phyloP scores from a whole-genome alignment of 2,888 invertebrate genomes.

The Spisula solida region DNA sequence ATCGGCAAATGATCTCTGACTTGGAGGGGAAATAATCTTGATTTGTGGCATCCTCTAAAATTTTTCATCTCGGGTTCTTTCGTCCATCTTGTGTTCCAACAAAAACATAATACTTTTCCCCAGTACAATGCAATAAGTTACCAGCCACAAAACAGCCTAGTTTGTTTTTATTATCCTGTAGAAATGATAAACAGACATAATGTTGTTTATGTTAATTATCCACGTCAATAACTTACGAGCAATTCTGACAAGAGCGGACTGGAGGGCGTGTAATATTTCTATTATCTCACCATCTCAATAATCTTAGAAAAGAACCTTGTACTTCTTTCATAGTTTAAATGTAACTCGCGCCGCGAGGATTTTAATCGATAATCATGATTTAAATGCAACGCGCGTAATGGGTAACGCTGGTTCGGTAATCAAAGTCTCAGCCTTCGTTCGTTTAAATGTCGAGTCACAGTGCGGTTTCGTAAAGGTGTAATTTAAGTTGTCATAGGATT shows the following conservation, averaged over 20 bases:
- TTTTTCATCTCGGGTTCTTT: too few species aligned
- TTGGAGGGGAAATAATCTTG: neutral
- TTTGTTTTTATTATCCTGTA: too few species aligned
- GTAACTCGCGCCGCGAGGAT: neutral
- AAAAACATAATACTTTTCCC: too few species aligned
- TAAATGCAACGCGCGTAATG: slow-evolving; percentile 1
- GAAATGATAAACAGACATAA: too few species aligned
- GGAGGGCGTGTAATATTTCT: neutral
- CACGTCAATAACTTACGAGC: too few species aligned
- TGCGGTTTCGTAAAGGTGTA: neutral
- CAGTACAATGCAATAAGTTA: too few species aligned
- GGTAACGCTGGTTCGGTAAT: neutral
- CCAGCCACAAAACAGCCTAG: too few species aligned
- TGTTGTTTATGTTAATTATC: too few species aligned
- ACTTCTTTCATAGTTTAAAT: neutral
- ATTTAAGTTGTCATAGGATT: slow-evolving; percentile 9
- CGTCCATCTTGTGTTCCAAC: too few species aligned
- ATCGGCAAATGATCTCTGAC: too few species aligned
- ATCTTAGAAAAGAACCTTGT: neutral
- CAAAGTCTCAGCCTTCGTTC: neutral
- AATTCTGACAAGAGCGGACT: neutral
- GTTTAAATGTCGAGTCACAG: neutral
- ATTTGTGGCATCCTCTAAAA: too few species aligned
- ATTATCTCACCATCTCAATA: neutral
- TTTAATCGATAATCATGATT: neutral